Conservation (phyloP, 2,888 invertebrate species). For the Ormyrus pomaceus region DNA sequence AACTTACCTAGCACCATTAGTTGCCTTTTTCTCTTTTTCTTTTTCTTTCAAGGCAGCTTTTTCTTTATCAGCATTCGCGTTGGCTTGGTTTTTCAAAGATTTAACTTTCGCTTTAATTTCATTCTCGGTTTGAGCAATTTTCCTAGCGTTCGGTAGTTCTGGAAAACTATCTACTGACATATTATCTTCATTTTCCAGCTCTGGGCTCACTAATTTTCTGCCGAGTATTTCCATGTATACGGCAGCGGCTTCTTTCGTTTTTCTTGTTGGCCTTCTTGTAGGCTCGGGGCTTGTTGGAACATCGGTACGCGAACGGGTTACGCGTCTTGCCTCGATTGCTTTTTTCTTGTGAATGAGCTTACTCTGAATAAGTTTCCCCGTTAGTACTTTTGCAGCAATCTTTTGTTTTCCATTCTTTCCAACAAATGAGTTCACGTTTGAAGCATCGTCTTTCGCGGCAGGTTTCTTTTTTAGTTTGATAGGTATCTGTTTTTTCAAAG, state of each 20-base stretch:
- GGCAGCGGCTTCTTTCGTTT: slow-evolving; percentile 86
- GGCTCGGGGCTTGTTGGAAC: not conserved
- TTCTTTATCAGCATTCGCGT: not conserved
- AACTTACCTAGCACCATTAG: slow-evolving; percentile 3
- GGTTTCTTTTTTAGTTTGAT: slow-evolving; percentile 53
- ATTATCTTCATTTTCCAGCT: slow-evolving; percentile 80
- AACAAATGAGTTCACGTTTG: slow-evolving; percentile 24
- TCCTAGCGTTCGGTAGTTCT: slow-evolving; percentile 81
- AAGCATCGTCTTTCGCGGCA: slow-evolving; percentile 49
- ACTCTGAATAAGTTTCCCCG: slow-evolving; percentile 36
- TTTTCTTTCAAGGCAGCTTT: slow-evolving; percentile 37
- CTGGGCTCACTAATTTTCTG: slow-evolving; percentile 81
- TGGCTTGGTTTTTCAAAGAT: slow-evolving; percentile 41
- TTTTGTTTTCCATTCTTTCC: not conserved
- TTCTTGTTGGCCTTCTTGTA: slow-evolving; percentile 79
- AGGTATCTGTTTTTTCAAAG: slow-evolving; percentile 19
- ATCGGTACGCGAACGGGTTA: slow-evolving; percentile 69
- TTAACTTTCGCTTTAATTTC: slow-evolving; percentile 78
- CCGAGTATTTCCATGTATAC: slow-evolving; percentile 86
- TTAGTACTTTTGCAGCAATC: slow-evolving; percentile 20
- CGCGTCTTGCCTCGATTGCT: slow-evolving; percentile 67
- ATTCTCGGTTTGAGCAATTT: slow-evolving; percentile 79
- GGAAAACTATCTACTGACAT: slow-evolving; percentile 82
- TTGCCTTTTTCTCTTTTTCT: slow-evolving; percentile 25
- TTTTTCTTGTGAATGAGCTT: slow-evolving; percentile 36